These are phyloP conservation scores for Gastracanthus pulcherrimus DNA, from an alignment of 2,888 invertebrate genomes.

Conservation along the genomic window DNA sequence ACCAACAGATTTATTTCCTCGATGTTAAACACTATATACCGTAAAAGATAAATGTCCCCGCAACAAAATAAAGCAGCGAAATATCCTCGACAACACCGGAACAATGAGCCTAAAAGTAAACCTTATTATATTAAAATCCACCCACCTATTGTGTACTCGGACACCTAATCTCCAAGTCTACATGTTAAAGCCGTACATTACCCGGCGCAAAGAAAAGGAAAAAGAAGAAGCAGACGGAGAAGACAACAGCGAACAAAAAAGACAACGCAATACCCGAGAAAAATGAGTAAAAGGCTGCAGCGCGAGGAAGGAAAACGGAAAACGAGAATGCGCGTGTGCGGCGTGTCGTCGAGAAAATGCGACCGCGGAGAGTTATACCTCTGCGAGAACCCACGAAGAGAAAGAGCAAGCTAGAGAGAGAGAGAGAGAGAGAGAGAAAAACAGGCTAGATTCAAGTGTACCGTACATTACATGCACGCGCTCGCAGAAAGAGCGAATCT, in stretches of 20 bases:
- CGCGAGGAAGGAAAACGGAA: background rate
- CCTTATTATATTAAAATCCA: constrained; percentile 31
- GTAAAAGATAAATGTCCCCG: background rate
- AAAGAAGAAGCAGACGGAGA: no score
- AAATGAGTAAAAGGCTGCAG: background rate
- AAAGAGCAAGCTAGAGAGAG: background rate
- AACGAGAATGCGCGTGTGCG: background rate
- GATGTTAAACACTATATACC: background rate
- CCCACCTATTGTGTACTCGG: constrained; percentile 15
- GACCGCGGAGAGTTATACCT: background rate
- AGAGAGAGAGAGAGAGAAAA: background rate
- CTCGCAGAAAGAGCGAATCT: background rate
- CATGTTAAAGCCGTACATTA: background rate
- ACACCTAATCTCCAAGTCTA: constrained; percentile 50
- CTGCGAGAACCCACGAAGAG: no score
- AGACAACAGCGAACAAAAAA: no score
- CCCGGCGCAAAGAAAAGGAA: background rate
- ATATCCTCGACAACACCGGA: background rate
- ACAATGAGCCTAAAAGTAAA: background rate
- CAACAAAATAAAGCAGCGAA: background rate
- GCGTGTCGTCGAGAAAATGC: background rate
- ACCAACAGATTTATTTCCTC: background rate
- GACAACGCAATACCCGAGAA: background rate
- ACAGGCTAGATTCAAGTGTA: background rate
- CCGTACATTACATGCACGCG: constrained; percentile 9